phyloP scores from a whole-genome alignment of 2,888 invertebrate species.

The Thereva nobilitata region DNA sequence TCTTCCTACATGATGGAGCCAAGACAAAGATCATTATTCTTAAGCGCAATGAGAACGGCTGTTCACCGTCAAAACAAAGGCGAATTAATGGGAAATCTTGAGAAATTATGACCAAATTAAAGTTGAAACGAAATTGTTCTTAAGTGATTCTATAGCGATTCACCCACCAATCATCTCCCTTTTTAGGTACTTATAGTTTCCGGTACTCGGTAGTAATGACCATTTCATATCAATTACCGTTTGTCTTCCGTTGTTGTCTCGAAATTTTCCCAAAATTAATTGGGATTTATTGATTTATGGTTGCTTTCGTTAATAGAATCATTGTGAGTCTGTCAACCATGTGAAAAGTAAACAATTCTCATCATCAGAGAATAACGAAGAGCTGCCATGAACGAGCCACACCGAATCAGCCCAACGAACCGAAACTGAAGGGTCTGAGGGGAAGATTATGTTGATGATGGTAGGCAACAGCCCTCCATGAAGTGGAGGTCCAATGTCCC shows the following conservation, averaged over 20 bases:
- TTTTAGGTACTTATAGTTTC: constrained; percentile 18
- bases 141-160: constrained; percentile 8
- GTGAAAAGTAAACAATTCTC: constrained; percentile 40
- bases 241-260: constrained; percentile 10
- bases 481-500: background rate
- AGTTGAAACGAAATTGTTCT: constrained; percentile 15
- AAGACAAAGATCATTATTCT: too few relatives aligned
- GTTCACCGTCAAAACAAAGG: too few relatives aligned
- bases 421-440: constrained; percentile 16
- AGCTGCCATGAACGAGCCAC: constrained; percentile 8
- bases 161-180: constrained; percentile 2
- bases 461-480: constrained; percentile 6
- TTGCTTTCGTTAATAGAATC: constrained; percentile 39
- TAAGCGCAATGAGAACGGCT: too few relatives aligned
- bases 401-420: constrained; percentile 15
- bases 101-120: background rate
- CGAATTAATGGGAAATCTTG: too few relatives aligned
- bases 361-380: constrained; percentile 17
- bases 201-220: constrained; percentile 23
- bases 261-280: constrained; percentile 36
- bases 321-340: constrained; percentile 40
- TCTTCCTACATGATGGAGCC: too few relatives aligned
- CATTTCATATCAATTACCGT: constrained; percentile 26
- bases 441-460: constrained; percentile 6
- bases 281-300: constrained; percentile 42